Percentiles rank a stretch among this genome's conserved stretches.
Evolutionary conservation across 2,888 invertebrate genomes (phyloP).

Genomic region (Sepioteuthis lessoniana): DNA sequence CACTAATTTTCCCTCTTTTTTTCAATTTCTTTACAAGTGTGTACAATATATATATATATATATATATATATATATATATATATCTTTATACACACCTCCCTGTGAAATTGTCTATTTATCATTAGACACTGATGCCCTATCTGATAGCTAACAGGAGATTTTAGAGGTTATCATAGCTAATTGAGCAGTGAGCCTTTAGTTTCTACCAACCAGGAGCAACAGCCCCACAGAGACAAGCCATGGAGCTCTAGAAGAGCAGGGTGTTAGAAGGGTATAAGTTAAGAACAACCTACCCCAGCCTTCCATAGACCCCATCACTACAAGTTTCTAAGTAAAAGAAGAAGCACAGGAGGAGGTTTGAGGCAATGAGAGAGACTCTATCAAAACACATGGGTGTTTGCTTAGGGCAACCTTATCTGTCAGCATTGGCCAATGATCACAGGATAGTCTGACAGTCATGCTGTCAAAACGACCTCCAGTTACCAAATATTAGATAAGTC

Average conservation of each 20-base stretch:
- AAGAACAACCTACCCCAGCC: neutral
- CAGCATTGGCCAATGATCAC: conserved; percentile 23
- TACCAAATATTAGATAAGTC: conserved; percentile 12
- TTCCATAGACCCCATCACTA: neutral
- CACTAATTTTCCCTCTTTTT: too few relatives aligned
- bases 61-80: neutral
- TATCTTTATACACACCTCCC: neutral
- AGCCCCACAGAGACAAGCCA: neutral
- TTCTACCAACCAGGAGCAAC: conserved; percentile 10
- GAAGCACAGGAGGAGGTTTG: neutral
- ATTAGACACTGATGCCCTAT: neutral
- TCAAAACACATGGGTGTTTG: conserved; percentile 14
- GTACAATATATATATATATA: too few relatives aligned
- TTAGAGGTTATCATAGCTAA: conserved; percentile 18
- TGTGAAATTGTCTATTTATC: conserved; percentile 6
- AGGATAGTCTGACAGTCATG: conserved; percentile 23
- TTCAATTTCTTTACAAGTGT: too few relatives aligned
- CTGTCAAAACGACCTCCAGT: conserved; percentile 33
- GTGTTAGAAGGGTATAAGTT: neutral
- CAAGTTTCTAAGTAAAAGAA: conserved; percentile 9
- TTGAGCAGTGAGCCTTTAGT: conserved; percentile 12
- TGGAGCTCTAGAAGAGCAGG: neutral
- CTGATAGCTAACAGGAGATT: neutral
- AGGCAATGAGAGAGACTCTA: neutral
- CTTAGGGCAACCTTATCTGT: conserved; percentile 23